Evolutionary conservation across 2,888 invertebrate species (phyloP), one percentile per base, ranked within the genome.

Genomic region (Drosophila merina): DNA sequence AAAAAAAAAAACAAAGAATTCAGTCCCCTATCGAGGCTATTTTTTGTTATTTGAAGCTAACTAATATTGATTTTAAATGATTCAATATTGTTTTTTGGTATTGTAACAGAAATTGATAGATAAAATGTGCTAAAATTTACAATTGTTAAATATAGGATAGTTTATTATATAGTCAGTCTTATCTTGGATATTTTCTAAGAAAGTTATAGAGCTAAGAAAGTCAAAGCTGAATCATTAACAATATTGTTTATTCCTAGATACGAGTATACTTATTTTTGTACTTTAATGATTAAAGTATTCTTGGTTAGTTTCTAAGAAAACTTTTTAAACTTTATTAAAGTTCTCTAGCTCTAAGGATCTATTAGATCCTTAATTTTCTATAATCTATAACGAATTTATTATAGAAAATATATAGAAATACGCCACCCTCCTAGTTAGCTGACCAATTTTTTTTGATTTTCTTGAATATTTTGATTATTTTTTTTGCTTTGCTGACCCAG

Each of bases 401-500:
- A 36, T 36, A 5, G n/a, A n/a, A n/a, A n/a, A n/a, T n/a, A n/a
- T n/a, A n/a, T n/a, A n/a, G n/a, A 36, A n/a, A 36, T 12, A 30
- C 14, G 12, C 8, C 14, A 12, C 6, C 31, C 14, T 14, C 1
- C 36, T 36, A 36, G 36, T n/a, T 12, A 36, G 36, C 36, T 6
- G n/a, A 12, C 12, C 36, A 36, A n/a, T 36, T n/a, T 36, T 36
- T n/a, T 36, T 6, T n/a, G 1, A 2, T 20, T 36, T n/a, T 36
- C 36, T 6, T 42, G 20, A 30, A 49, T 40, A 54, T 20, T 50
- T 6, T 30, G 44, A 33, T 12, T 28, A 20, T 52, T 64, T 33
- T 36, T 63, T 56, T 56, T 47, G 45, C 48, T 63, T 38, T 40
- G 52, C 52, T 52, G 63, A 64, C 63, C 52, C 14, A 6, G 63